Evolutionary conservation across 2,797 vertebrate species (phyloP), one percentile per base, ranked within the genome.

Genomic region (Malurus splendens): DNA sequence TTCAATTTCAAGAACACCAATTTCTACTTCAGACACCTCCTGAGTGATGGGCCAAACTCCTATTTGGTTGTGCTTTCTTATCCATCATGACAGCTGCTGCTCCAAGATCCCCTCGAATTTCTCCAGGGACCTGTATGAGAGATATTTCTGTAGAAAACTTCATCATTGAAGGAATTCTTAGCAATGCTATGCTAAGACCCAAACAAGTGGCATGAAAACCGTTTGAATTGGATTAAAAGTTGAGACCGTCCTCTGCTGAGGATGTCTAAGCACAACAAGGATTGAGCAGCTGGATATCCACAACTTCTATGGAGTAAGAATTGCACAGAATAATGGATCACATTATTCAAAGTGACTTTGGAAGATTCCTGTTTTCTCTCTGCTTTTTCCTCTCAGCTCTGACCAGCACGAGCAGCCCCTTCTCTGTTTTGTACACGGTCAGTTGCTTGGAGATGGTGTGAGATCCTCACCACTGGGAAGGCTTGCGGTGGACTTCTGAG

Each of bases 401-500:
- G 61, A 72, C 57, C 61, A 61, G 15, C n/a, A 45, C 8, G 44
- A 90, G 38, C 25, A 76, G 33, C 1, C 3, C 6, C 18, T 77
- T 78, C 30, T 70, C 47, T 74, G 6, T 51, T 87, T 86, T 80
- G 27, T 60, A 60, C 23, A 5, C 4, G 44, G n/a, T 17, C 61
- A 57, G 72, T 77, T 84, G 57, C 82, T 81, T 2, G 1, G 85
- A 78, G 67, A 39, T 78, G 44, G 47, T 61, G 13, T 65, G 92
- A 59, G 39, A 39, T 38, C 3, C 0, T 32, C 51, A 27, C n/a
- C 36, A 75, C 61, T 52, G 6, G 19, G 36, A 84, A 64, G 78
- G n/a, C 32, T 89, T 64, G 74, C 0, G 6, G 82, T 54, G 39
- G 57, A 56, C 57, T 81, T 83, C 54, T 88, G 83, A 93, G 84